phyloP scores from a whole-genome alignment of 2,797 vertebrate species.

The Chelon labrosus region DNA sequence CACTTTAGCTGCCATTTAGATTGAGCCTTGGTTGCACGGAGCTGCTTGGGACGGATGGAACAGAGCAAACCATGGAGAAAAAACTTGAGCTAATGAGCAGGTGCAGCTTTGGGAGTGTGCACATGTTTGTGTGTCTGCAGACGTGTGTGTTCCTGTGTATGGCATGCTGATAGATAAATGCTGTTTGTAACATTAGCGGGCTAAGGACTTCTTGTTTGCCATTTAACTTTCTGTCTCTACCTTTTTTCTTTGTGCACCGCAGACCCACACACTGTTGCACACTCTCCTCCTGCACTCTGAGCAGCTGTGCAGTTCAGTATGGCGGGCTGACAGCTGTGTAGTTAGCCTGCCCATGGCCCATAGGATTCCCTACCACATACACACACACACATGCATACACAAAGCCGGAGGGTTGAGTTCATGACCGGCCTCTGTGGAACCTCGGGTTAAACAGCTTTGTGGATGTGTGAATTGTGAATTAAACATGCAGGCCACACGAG shows the following conservation, averaged over 20 bases:
- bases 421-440: conserved; percentile 28
- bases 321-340: conserved; percentile 50
- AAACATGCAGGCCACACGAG: conserved; percentile 59
- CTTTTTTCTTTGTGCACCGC: conserved; percentile 13
- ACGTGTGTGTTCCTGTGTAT: conserved; percentile 1
- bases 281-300: conserved; percentile 39
- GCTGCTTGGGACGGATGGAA: conserved; percentile 22
- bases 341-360: conserved; percentile 45
- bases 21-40: conserved; percentile 52
- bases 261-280: conserved; percentile 23
- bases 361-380: conserved; percentile 7
- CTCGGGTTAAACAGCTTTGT: conserved; percentile 41
- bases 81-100: conserved; percentile 75
- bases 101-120: conserved; percentile 40
- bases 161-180: conserved; percentile 42
- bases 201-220: conserved; percentile 5
- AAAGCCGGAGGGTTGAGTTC: conserved; percentile 29
- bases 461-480: conserved; percentile 50
- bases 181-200: conserved; percentile 20
- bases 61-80: conserved; percentile 18
- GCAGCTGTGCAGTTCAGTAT: conserved; percentile 44
- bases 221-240: conserved; percentile 2
- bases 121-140: background rate
- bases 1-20: conserved; percentile 59
- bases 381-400: conserved; percentile 1